Evolutionary conservation across 2,797 vertebrate species (phyloP).

Genomic region (Heliangelus exortis): DNA sequence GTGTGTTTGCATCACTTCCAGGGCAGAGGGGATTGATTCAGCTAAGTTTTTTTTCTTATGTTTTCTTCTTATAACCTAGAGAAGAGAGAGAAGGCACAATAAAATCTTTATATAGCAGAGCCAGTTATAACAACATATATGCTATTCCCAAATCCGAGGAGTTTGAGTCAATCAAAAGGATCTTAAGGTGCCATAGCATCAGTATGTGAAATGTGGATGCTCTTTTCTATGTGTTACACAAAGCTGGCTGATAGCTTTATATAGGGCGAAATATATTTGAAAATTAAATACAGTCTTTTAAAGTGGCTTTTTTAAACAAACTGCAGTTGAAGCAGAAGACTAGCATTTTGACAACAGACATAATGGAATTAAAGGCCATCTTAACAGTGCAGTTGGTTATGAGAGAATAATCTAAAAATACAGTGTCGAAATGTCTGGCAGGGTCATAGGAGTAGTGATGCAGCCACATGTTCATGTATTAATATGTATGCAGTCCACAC

Average conservation of each 20-base stretch:
- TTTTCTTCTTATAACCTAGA: neutral
- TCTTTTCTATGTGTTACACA: neutral
- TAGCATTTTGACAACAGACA: neutral
- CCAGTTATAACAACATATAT: neutral
- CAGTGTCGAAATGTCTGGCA: conserved; percentile 23
- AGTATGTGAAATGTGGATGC: neutral
- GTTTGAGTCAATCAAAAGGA: neutral
- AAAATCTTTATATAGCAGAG: neutral
- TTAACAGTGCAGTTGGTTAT: neutral
- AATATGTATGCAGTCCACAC: neutral
- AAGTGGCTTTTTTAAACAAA: neutral
- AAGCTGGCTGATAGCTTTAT: neutral
- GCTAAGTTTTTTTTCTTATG: neutral
- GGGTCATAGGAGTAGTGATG: neutral
- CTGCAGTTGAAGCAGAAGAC: neutral
- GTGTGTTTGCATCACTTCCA: neutral
- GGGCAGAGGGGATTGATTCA: neutral
- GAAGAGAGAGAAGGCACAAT: neutral
- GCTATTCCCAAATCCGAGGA: neutral
- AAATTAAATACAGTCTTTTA: neutral
- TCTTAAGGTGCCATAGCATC: neutral
- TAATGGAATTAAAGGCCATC: neutral
- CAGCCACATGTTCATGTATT: neutral
- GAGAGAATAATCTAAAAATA: conserved; percentile 60
- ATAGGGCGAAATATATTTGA: neutral